Conservation (phyloP, 2,113 vertebrate genomes). For the Euleptes europaea region DNA sequence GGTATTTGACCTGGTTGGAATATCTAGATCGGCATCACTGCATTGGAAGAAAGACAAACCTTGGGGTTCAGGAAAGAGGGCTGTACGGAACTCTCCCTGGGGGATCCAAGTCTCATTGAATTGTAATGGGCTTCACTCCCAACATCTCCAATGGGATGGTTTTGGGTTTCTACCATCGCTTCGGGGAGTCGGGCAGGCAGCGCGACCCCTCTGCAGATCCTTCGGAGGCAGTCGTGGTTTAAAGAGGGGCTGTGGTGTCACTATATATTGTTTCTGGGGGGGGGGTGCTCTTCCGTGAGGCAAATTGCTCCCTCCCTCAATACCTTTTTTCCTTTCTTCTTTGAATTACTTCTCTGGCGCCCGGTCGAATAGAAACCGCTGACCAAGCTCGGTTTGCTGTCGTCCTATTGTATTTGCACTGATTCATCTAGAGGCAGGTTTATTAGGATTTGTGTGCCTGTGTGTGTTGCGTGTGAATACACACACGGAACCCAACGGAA, state of each 20-base stretch:
- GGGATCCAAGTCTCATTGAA: neutral
- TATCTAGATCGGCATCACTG: neutral
- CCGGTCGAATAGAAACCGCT: neutral
- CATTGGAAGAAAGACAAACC: neutral
- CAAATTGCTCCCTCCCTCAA: neutral
- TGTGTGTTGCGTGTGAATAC: neutral
- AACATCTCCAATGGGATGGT: too few species aligned
- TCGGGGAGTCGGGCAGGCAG: conserved; percentile 78
- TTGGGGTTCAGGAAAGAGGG: neutral
- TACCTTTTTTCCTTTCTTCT: neutral
- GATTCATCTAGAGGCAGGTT: neutral
- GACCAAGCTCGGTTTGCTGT: neutral
- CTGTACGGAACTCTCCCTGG: neutral
- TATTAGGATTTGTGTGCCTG: neutral
- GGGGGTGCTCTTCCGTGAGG: conserved; percentile 39
- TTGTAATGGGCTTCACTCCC: neutral
- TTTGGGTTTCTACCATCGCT: conserved; percentile 62
- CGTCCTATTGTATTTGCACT: neutral
- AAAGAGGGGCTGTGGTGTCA: conserved; percentile 60
- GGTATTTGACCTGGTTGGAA: neutral
- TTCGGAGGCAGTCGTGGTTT: conserved; percentile 80
- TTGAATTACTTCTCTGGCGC: neutral
- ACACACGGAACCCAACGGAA: neutral
- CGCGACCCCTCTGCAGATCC: conserved; percentile 70
- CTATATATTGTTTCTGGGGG: conserved; percentile 50